Evolutionary conservation across 2,888 invertebrate species (phyloP), one percentile per base, ranked within the genome.

Genomic region (Ectemnius lituratus): DNA sequence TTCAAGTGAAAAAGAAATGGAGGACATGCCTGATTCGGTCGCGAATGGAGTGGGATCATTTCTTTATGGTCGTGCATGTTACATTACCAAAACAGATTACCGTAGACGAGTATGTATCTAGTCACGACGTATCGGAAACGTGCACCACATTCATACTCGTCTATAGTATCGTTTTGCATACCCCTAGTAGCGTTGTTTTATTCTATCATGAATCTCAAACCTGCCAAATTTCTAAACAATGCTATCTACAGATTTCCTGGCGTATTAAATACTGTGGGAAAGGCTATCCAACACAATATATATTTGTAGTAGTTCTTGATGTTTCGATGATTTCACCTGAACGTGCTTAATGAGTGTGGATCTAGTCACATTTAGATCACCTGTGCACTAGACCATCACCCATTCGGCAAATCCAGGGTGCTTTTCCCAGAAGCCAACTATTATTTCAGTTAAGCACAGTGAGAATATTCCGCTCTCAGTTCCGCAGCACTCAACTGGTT

Each of bases 41-140:
- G 52, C 5, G 8, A 52, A 52, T 52, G 8, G 52, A 16, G 52
- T 64, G 52, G 28, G 11, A 37, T 37, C 4, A 23, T 20, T 28
- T n/a, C 20, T 23, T 45, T 20, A 47, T 62, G 20, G 28, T 27
- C 47, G 4, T 8, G 8, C 20, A 14, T 46, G 23, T 14, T 46
- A 56, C 11, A 37, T 28, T n/a, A 57, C 61, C 68, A 76, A 72
- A 78, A 80, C 74, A 70, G 69, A 77, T 62, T 93, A 93, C 93
- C 93, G 94, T 94, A 95, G 95, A 95, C 95, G 95, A 95, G 95
- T 95, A 95, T 95, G 95, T 95, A 95, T 96, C 95, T 95, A 95
- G 96, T 95, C 95, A 95, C 95, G 94, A 92, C 89, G 86, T 79
- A 72, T 67, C 57, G 83, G 83, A 84, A 88, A 93, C 94, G 94